Evolutionary conservation across 1,140 invertebrate genomes (phyloP), one percentile per base, ranked within the genome.

Genomic region (Rhopalosiphum padi): DNA sequence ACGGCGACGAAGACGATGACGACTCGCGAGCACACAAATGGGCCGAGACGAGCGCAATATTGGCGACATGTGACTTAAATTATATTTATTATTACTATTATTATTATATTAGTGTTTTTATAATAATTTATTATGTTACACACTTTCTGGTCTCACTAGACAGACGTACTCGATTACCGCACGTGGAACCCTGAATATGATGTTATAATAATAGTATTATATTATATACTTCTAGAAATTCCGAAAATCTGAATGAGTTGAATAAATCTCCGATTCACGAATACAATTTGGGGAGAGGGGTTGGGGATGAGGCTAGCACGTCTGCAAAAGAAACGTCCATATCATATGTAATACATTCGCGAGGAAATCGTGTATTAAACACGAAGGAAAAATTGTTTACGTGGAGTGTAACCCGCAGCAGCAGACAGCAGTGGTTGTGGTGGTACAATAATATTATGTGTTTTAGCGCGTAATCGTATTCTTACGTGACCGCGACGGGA

Each of bases 61-160:
- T 91, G 82, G 82, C 91, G 91, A 93, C 91, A 93, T 23, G 82
- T 93, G 91, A 85, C 68, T 35, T 25, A 21, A 25, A 46, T 87
- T 87, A 87, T 46, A 9, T 60, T 60, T 60, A 60, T 30, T 82
- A 41, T 41, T 41, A 37, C 37, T 37, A 41, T 41, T 41, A 41
- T 41, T 41, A 82, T 82, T 82, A 82, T 85, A 85, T 85, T 37
- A 85, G 82, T 23, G 21, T 11, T 30, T 87, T 87, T 46, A 60
- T 60, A 4, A 60, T 60, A 51, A 60, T 60, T 55, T 55, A 55
- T 55, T 25, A 55, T 30, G 7, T n/a, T 30, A n/a, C n/a, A 68
- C 43, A 22, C 30, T 48, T 88, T n/a, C 11, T 25, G 30, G 30
- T n/a, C 1, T 11, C 9, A 15, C 48, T 51, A 51, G 48, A 51